These are phyloP conservation scores for Tiliacea citrago DNA, from an alignment of 2,888 invertebrate genomes.

Conservation along the genomic window DNA sequence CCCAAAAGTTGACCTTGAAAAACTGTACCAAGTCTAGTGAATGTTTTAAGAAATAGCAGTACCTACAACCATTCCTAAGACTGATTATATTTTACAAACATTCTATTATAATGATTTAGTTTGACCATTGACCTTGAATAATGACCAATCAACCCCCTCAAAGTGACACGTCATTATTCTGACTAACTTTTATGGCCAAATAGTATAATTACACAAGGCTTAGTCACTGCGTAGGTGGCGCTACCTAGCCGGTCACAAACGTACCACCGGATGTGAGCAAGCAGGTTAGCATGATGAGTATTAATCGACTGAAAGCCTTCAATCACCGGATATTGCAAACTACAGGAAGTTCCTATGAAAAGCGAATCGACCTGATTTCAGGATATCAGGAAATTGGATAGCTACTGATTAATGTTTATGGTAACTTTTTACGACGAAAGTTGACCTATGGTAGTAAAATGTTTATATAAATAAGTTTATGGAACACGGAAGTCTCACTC, in stretches of 20 bases:
- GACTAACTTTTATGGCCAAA: slow-evolving; percentile 37
- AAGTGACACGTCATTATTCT: slow-evolving; percentile 20
- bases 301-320: slow-evolving; percentile 85
- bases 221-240: slow-evolving; percentile 46
- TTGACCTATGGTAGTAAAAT: neutral
- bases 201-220: slow-evolving; percentile 32
- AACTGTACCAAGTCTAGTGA: neutral
- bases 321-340: slow-evolving; percentile 83
- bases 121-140: slow-evolving; percentile 16
- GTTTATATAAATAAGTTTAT: slow-evolving; percentile 2
- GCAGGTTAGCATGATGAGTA: slow-evolving; percentile 70
- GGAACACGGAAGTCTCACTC: neutral
- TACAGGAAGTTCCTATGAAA: slow-evolving; percentile 73
- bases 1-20: slow-evolving; percentile 42
- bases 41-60: neutral
- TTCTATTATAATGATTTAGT: neutral
- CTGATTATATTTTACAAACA: neutral
- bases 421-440: slow-evolving; percentile 22
- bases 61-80: neutral
- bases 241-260: slow-evolving; percentile 38
- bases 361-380: slow-evolving; percentile 70
- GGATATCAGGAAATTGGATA: slow-evolving; percentile 78
- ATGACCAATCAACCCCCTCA: slow-evolving; percentile 8
- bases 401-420: slow-evolving; percentile 60
- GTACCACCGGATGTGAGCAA: slow-evolving; percentile 73